phyloP scores from a whole-genome alignment of 2,113 vertebrate genomes.

The Pyxicephalus adspersus region DNA sequence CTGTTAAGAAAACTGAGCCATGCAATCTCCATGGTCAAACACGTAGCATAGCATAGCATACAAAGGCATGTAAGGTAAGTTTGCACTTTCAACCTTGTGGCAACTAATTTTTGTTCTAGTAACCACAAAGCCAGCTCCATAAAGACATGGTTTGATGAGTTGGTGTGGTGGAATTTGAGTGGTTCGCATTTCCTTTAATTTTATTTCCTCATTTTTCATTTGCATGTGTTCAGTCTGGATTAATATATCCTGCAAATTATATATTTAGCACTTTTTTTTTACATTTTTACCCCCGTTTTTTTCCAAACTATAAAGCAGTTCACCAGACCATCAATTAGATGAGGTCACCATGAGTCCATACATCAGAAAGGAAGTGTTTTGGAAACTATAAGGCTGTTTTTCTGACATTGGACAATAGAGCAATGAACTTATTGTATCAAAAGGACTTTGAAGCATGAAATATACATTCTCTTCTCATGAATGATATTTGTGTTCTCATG shows the following conservation, averaged over 20 bases:
- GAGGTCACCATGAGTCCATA: neutral
- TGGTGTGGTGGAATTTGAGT: too few species aligned
- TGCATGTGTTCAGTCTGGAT: too few species aligned
- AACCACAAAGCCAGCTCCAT: too few species aligned
- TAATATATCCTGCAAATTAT: neutral
- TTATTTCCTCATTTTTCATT: too few species aligned
- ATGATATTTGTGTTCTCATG: constrained; percentile 28
- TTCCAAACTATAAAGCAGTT: neutral
- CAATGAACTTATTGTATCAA: constrained; percentile 19
- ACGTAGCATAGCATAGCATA: too few species aligned
- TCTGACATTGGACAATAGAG: constrained; percentile 29
- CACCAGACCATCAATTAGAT: neutral
- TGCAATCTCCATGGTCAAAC: too few species aligned
- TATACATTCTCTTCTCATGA: constrained; percentile 9
- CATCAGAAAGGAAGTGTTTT: constrained; percentile 17
- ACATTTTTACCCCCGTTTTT: neutral
- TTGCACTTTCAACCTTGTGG: too few species aligned
- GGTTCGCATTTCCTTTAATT: too few species aligned
- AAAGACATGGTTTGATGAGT: too few species aligned
- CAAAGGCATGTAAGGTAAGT: too few species aligned
- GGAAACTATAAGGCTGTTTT: constrained; percentile 30
- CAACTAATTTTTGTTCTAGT: too few species aligned
- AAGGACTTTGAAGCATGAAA: constrained; percentile 27
- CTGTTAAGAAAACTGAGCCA: too few species aligned
- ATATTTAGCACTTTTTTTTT: neutral